A percentile compares a stretch with the other conserved stretches of the same genome.
phyloP scores from a whole-genome alignment of 2,888 invertebrate genomes.

The Hypomecis punctinalis region DNA sequence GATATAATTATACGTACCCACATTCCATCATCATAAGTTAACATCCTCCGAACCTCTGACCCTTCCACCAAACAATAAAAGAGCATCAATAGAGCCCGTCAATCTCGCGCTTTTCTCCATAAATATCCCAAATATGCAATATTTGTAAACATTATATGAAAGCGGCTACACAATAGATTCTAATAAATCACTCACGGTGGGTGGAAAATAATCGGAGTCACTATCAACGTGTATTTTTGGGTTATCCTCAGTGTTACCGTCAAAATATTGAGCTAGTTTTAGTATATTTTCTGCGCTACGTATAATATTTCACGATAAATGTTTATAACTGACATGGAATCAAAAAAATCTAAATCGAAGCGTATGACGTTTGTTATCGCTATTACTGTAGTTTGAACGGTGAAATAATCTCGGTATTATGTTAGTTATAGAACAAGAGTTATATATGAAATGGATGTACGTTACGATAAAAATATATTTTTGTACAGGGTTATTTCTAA shows the following conservation, averaged over 20 bases:
- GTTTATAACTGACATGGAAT: too few relatives aligned
- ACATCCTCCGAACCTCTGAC: slow-evolving; percentile 14
- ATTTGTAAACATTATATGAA: slow-evolving; percentile 57
- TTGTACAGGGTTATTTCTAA: too few relatives aligned
- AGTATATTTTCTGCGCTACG: too few relatives aligned
- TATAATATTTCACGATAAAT: too few relatives aligned
- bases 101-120: slow-evolving; percentile 45
- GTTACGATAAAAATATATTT: too few relatives aligned
- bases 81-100: slow-evolving; percentile 36
- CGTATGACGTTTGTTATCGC: too few relatives aligned
- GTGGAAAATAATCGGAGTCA: slow-evolving; percentile 18
- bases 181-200: slow-evolving; percentile 63
- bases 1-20: background rate
- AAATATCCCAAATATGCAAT: slow-evolving; percentile 51
- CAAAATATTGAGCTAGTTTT: background rate
- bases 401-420: too few relatives aligned
- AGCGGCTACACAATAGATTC: slow-evolving; percentile 51
- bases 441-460: too few relatives aligned
- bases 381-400: too few relatives aligned
- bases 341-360: too few relatives aligned
- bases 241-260: background rate
- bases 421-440: too few relatives aligned
- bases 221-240: slow-evolving; percentile 11
- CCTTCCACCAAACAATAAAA: slow-evolving; percentile 26
- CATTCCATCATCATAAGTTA: slow-evolving; percentile 19